Percentiles rank a stretch among this genome's conserved stretches.
These are phyloP conservation scores for Lysandra bellargus DNA, from an alignment of 2,888 invertebrate genomes.

Conservation along the genomic window DNA sequence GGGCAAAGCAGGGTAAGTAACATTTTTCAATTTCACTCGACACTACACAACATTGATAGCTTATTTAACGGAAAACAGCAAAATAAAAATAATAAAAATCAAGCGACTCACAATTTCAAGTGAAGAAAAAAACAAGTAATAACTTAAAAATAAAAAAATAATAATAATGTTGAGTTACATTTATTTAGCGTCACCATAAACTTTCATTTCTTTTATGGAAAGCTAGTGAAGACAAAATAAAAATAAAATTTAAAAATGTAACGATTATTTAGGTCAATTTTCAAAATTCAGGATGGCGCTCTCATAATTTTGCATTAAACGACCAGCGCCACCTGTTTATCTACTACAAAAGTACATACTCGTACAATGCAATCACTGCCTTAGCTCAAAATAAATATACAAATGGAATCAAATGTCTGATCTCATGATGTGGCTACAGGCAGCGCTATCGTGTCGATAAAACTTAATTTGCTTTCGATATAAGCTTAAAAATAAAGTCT, in stretches of 20 bases:
- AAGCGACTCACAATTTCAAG: conserved; percentile 30
- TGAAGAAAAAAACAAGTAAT: conserved; percentile 7
- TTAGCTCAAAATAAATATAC: conserved; percentile 44
- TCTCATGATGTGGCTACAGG: conserved; percentile 36
- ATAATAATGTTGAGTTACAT: background rate
- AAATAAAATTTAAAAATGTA: conserved; percentile 7
- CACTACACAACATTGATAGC: conserved; percentile 28
- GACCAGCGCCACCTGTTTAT: conserved; percentile 74
- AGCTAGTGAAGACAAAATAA: conserved; percentile 32
- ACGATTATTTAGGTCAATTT: conserved; percentile 2
- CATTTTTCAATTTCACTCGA: conserved; percentile 24
- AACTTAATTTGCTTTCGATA: conserved; percentile 40
- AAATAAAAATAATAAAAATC: conserved; percentile 21
- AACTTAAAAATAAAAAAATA: background rate
- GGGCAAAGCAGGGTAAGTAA: conserved; percentile 27
- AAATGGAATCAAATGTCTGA: conserved; percentile 36
- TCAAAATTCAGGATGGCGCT: conserved; percentile 74
- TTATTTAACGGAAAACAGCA: conserved; percentile 12
- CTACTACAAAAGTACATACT: conserved; percentile 34
- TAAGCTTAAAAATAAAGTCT: conserved; percentile 31
- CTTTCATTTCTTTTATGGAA: conserved; percentile 42
- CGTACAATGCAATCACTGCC: conserved; percentile 68
- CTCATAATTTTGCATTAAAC: conserved; percentile 53
- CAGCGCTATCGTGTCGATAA: conserved; percentile 41
- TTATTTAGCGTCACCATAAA: conserved; percentile 68